Percentiles rank a stretch among this genome's conserved stretches.
phyloP scores from a whole-genome alignment of 2,797 vertebrate genomes.

The Gambusia yucatana region DNA sequence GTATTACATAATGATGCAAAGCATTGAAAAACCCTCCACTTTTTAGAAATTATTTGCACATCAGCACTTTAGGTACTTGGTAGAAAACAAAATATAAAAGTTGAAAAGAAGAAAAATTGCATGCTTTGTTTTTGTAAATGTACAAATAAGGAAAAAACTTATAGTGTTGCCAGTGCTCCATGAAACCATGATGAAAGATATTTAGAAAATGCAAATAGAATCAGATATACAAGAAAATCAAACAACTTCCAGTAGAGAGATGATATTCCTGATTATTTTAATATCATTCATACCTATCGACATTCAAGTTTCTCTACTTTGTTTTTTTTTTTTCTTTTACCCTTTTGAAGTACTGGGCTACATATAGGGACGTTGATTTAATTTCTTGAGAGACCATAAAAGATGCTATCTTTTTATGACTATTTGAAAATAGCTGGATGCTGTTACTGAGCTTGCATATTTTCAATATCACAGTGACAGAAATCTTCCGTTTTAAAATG shows the following conservation, averaged over 20 bases:
- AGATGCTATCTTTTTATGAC: constrained; percentile 16
- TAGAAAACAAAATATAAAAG: not conserved
- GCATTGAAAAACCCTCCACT: not conserved
- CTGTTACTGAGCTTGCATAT: constrained; percentile 24
- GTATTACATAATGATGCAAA: not conserved
- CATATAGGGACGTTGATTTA: not conserved
- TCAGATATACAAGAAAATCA: not conserved
- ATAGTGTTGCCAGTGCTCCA: not conserved
- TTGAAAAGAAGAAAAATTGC: not conserved
- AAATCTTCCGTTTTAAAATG: constrained; percentile 53
- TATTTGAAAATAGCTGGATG: constrained; percentile 12
- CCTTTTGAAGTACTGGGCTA: not conserved
- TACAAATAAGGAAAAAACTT: not conserved
- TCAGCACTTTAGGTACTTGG: not conserved
- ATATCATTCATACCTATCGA: not conserved
- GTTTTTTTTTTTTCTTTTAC: not conserved
- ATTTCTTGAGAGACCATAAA: constrained; percentile 15
- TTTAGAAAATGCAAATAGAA: not conserved
- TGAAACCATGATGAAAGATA: not conserved
- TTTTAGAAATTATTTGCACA: not conserved
- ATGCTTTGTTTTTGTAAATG: not conserved
- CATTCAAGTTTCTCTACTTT: not conserved
- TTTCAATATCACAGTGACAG: constrained; percentile 49
- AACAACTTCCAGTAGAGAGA: not conserved
- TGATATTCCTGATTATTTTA: not conserved